phyloP scores from a whole-genome alignment of 2,797 vertebrate genomes.

The Lagorchestes hirsutus region DNA sequence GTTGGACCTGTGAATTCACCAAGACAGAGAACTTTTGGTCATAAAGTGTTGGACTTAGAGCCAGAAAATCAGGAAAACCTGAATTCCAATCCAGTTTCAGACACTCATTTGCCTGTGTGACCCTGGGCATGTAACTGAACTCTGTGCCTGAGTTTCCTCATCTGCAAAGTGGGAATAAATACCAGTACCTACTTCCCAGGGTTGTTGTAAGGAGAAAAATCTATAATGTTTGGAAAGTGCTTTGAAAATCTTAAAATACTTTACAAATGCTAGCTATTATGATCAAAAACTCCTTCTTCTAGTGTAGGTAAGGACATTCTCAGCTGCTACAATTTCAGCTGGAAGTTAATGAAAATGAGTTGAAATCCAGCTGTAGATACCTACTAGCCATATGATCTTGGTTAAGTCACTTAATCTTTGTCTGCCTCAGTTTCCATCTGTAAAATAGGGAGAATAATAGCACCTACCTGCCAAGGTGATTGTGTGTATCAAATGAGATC shows the following conservation, averaged over 20 bases:
- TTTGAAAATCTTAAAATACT: neutral
- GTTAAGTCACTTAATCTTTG: neutral
- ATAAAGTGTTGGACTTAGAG: neutral
- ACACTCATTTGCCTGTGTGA: neutral
- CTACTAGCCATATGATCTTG: neutral
- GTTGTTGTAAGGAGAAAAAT: neutral
- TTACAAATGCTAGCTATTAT: neutral
- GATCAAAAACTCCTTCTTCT: neutral
- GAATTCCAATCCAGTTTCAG: neutral
- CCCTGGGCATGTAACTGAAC: neutral
- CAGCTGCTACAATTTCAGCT: neutral
- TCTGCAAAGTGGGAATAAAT: neutral
- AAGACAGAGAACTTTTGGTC: neutral
- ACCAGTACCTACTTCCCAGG: neutral
- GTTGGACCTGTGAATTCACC: neutral
- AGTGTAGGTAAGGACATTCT: neutral
- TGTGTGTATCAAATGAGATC: neutral
- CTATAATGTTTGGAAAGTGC: neutral
- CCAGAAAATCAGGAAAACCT: neutral
- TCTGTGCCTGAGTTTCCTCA: neutral
- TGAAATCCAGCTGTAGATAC: neutral
- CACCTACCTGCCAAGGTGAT: neutral
- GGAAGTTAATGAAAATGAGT: neutral
- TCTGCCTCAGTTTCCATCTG: neutral
- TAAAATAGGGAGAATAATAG: neutral